phyloP scores from a whole-genome alignment of 2,113 vertebrate genomes.

The Thryonomys swinderianus region DNA sequence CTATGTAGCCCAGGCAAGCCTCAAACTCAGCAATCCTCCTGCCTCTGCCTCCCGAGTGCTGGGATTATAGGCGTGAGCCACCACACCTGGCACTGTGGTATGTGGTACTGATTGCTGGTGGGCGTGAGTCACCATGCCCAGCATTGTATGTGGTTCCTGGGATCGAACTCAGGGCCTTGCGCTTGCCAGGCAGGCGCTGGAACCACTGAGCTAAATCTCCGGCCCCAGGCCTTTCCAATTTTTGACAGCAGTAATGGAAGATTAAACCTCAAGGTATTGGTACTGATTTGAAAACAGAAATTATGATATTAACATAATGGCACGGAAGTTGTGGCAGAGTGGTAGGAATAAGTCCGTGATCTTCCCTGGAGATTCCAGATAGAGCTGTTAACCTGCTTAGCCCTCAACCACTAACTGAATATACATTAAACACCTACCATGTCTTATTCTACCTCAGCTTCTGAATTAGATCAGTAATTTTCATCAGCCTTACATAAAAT shows the following conservation, averaged over 20 bases:
- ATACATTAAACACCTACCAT: neutral
- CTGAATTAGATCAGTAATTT: neutral
- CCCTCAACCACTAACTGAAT: neutral
- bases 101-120: too few relatives aligned
- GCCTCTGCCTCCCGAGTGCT: too few relatives aligned
- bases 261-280: neutral
- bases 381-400: neutral
- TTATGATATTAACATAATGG: neutral
- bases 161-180: too few relatives aligned
- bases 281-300: slow-evolving; percentile 2
- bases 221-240: neutral
- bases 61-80: too few relatives aligned
- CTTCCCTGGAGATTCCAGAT: neutral
- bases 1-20: too few relatives aligned
- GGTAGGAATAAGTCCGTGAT: neutral
- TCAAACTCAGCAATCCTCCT: too few relatives aligned
- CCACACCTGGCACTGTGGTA: too few relatives aligned
- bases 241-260: neutral
- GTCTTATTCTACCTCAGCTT: neutral
- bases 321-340: neutral
- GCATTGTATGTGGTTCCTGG: too few relatives aligned
- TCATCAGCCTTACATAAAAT: neutral
- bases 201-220: too few relatives aligned
- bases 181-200: too few relatives aligned
- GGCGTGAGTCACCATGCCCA: too few relatives aligned